Base-by-base conservation (phyloP, 2,888 invertebrate species). In the Agrotis clavis region DNA sequence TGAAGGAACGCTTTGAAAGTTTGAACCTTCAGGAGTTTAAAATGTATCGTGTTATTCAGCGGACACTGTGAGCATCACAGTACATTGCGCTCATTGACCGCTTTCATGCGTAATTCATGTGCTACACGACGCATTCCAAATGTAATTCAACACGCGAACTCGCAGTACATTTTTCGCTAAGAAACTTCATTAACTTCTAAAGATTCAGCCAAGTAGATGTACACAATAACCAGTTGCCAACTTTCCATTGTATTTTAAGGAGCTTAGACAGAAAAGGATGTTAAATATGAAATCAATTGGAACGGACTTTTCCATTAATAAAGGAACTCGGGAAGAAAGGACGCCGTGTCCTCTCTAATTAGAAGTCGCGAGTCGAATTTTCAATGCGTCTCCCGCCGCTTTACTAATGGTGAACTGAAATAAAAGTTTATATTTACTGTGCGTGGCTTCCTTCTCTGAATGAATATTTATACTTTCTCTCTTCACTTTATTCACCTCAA, bases 371-470 rank as follows among this genome's bases (percentile, higher is more conserved):
- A 93, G 90, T 93, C 92, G 95, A 95, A 95, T 96, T 95, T 94
- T 92, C 94, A 95, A 95, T 95, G 93, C 91, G 90, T 92, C 91
- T 89, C 90, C 88, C 86, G 87, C 86, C 89, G 89, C 84, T 89
- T 88, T 87, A 88, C 91, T 93, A 93, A 94, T 92, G 93, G 94
- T 87, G 89, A 90, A 92, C 92, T 92, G 92, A 93, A 95, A 95
- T 94, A 95, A 95, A 95, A 96, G 94, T 95, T 95, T 95, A 92
- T 95, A 94, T 95, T 95, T 95, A 94, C 93, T 92, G 94, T 94
- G 94, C 94, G 94, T 94, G 90, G 91, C 86, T 90, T 90, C 91
- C 90, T 89, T 89, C 90, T 87, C 85, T 83, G 87, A 92, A 95
- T 96, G 94, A 95, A 95, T 95, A 95, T 95, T 96, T 95, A 96